These are phyloP conservation scores for Damaliscus lunatus DNA, from an alignment of 2,113 vertebrate species.

Conservation along the genomic window DNA sequence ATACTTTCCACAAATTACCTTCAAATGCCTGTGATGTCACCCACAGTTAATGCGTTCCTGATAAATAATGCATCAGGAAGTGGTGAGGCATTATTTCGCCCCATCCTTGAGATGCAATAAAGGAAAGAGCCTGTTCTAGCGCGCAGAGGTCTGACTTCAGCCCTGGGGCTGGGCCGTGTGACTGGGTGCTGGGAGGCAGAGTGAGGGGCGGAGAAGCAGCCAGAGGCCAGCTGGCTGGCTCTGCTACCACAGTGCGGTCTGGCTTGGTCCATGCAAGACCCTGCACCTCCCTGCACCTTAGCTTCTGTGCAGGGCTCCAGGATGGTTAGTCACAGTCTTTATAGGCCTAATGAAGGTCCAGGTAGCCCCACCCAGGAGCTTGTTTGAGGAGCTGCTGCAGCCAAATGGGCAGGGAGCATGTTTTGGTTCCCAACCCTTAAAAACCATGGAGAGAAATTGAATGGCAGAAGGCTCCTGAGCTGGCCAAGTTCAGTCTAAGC, in stretches of 20 bases:
- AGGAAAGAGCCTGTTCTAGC: conserved; percentile 2
- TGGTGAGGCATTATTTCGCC: not conserved
- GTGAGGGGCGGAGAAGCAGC: not conserved
- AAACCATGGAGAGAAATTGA: not conserved
- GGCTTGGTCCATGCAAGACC: not conserved
- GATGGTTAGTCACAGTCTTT: not conserved
- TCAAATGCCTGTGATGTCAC: conserved; percentile 74
- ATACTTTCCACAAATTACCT: conserved; percentile 75
- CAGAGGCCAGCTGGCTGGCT: not conserved
- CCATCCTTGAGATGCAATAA: not conserved
- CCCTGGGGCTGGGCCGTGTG: not conserved
- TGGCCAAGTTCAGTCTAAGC: not conserved
- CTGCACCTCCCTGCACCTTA: not conserved
- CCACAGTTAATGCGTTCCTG: conserved; percentile 64
- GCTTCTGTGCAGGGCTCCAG: not conserved
- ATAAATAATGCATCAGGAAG: conserved; percentile 78
- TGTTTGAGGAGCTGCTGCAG: no score
- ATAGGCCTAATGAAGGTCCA: not conserved
- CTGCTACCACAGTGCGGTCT: not conserved
- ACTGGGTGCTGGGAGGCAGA: not conserved
- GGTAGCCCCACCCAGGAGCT: not conserved
- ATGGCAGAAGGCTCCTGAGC: not conserved
- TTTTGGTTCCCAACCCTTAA: not conserved
- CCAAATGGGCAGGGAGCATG: not conserved
- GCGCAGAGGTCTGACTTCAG: not conserved